These are phyloP conservation scores for Scleropages formosus DNA, from an alignment of 2,797 vertebrate genomes.

Conservation along the genomic window DNA sequence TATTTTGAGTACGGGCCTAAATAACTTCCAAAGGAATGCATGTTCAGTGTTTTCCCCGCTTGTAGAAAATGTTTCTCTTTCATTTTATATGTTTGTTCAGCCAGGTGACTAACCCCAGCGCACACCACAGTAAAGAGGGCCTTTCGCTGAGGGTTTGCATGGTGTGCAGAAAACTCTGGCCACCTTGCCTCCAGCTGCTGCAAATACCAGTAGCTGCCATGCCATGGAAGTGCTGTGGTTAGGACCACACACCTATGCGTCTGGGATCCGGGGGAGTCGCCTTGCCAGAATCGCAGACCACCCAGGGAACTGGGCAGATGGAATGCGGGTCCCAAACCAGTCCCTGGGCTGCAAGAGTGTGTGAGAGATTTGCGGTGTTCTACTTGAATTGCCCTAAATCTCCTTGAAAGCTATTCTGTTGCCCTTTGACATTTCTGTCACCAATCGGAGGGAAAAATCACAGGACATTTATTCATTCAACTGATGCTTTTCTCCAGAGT, in stretches of 20 bases:
- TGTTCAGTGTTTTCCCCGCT: not conserved
- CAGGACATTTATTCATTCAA: too few relatives aligned
- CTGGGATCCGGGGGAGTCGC: not conserved
- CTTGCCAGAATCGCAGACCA: not conserved
- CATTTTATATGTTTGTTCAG: not conserved
- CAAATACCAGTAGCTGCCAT: not conserved
- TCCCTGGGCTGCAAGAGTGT: not conserved
- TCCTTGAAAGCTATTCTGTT: too few relatives aligned
- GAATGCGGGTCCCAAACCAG: not conserved
- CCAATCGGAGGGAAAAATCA: too few relatives aligned
- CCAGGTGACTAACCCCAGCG: not conserved
- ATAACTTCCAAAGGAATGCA: not conserved
- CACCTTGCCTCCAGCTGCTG: too few relatives aligned
- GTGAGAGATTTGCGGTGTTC: not conserved
- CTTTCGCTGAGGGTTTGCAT: not conserved
- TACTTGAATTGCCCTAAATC: not conserved
- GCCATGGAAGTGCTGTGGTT: not conserved
- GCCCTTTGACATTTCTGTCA: too few relatives aligned
- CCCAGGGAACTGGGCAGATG: not conserved
- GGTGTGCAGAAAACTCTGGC: constrained; percentile 1
- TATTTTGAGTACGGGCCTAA: too few relatives aligned
- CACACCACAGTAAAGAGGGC: not conserved
- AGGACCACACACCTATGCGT: constrained; percentile 3
- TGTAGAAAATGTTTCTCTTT: not conserved
- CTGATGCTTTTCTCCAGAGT: too few relatives aligned